These are phyloP conservation scores for Chaetoderma sp. DNA, from an alignment of 2,888 invertebrate genomes.

Conservation along the genomic window DNA sequence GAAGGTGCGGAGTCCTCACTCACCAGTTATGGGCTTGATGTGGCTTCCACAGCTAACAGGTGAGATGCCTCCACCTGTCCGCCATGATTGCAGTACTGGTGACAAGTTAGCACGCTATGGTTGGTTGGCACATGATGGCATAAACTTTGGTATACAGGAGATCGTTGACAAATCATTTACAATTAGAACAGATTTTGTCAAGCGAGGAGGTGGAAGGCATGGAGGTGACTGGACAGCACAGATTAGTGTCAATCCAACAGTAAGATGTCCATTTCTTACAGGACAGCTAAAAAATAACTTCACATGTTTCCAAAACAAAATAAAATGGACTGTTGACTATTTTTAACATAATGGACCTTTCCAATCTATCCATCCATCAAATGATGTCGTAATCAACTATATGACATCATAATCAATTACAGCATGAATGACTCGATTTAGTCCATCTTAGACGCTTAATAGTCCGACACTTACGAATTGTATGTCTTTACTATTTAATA, in stretches of 20 bases:
- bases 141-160: slow-evolving; percentile 89
- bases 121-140: slow-evolving; percentile 94
- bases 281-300: no score
- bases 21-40: slow-evolving; percentile 94
- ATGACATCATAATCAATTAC: no score
- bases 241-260: slow-evolving; percentile 76
- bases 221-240: slow-evolving; percentile 96
- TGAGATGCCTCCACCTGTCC: slow-evolving; percentile 81
- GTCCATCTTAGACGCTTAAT: no score
- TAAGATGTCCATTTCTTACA: slow-evolving; percentile 63
- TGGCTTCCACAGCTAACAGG: slow-evolving; percentile 84
- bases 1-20: slow-evolving; percentile 88
- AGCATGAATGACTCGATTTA: no score
- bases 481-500: no score
- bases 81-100: slow-evolving; percentile 77
- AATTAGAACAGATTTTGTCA: slow-evolving; percentile 89
- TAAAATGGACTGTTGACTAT: no score
- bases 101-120: slow-evolving; percentile 76
- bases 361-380: no score
- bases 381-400: no score
- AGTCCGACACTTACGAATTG: no score
- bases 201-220: slow-evolving; percentile 81
- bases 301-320: no score
- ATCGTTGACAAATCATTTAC: slow-evolving; percentile 84
- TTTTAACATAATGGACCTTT: no score